Evolutionary conservation across 2,797 vertebrate genomes (phyloP).

Genomic region (Percopsis omiscomaycus): DNA sequence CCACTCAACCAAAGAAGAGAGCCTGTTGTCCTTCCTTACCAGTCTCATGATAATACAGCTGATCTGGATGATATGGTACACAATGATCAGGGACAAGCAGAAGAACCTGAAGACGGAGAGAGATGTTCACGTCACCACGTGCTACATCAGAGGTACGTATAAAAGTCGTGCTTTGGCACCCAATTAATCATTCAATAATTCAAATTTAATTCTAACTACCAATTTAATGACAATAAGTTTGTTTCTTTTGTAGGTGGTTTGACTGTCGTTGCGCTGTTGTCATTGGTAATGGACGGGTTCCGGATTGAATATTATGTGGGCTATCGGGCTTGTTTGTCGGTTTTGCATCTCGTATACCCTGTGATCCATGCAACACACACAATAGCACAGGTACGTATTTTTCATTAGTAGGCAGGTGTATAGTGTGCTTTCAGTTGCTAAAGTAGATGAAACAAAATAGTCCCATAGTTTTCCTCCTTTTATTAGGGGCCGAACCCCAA

Average conservation of each 20-base stretch:
- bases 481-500: too few species aligned
- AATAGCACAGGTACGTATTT: constrained; percentile 86
- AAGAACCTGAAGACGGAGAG: constrained; percentile 79
- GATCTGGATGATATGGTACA: constrained; percentile 96
- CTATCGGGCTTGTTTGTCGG: constrained; percentile 87
- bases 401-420: too few species aligned
- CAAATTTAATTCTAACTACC: too few species aligned
- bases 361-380: constrained; percentile 89
- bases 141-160: constrained; percentile 87
- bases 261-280: constrained; percentile 89
- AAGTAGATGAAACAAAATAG: too few species aligned
- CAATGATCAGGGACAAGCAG: constrained; percentile 80
- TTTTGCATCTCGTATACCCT: constrained; percentile 88
- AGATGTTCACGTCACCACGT: constrained; percentile 87
- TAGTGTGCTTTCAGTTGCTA: too few species aligned
- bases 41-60: constrained; percentile 91
- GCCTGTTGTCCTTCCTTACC: constrained; percentile 84
- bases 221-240: constrained; percentile 1
- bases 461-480: too few species aligned
- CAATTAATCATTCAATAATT: not conserved
- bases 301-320: constrained; percentile 93
- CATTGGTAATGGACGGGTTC: constrained; percentile 92
- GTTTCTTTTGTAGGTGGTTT: constrained; percentile 82
- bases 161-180: not conserved
- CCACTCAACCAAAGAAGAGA: constrained; percentile 79